These are phyloP conservation scores for Caenorhabditis parvicauda DNA, from an alignment of 2,888 invertebrate species.

Conservation along the genomic window DNA sequence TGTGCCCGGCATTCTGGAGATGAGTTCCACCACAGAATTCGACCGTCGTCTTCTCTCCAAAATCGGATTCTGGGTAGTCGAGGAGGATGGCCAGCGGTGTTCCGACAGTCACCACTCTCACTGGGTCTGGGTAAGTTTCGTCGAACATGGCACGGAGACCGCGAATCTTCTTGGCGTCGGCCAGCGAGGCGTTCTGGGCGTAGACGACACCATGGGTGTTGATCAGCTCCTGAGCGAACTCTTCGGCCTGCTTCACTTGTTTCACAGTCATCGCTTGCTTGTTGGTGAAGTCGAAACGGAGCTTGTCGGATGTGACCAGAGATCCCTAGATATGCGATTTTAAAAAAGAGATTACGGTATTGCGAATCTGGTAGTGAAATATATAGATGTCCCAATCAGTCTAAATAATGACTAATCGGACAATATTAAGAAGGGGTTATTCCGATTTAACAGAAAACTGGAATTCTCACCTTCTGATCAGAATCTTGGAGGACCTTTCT, in stretches of 20 bases:
- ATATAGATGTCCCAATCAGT: too few relatives aligned
- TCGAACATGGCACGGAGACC: slow-evolving; percentile 96
- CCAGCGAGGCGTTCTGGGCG: slow-evolving; percentile 81
- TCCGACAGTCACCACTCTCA: slow-evolving; percentile 83
- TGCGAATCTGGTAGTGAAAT: too few relatives aligned
- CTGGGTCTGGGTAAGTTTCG: slow-evolving; percentile 94
- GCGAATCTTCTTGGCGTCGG: slow-evolving; percentile 83
- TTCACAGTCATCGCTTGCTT: slow-evolving; percentile 83
- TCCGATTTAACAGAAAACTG: too few relatives aligned
- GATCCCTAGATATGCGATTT: slow-evolving; percentile 72
- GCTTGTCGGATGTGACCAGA: slow-evolving; percentile 89
- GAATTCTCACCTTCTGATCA: slow-evolving; percentile 45
- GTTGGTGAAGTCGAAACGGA: slow-evolving; percentile 94
- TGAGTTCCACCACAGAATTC: slow-evolving; percentile 97
- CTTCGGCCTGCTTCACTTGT: slow-evolving; percentile 80
- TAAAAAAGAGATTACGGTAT: too few relatives aligned
- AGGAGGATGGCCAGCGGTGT: slow-evolving; percentile 85
- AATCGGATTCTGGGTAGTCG: slow-evolving; percentile 78
- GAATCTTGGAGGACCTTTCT: slow-evolving; percentile 75
- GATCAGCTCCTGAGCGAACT: slow-evolving; percentile 77
- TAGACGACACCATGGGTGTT: slow-evolving; percentile 77
- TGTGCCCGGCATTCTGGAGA: slow-evolving; percentile 72
- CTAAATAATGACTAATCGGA: too few relatives aligned
- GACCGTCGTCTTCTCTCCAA: slow-evolving; percentile 82
- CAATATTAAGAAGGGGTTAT: too few relatives aligned